phyloP scores from a whole-genome alignment of 2,797 vertebrate species.

The Hylomyscus alleni region DNA sequence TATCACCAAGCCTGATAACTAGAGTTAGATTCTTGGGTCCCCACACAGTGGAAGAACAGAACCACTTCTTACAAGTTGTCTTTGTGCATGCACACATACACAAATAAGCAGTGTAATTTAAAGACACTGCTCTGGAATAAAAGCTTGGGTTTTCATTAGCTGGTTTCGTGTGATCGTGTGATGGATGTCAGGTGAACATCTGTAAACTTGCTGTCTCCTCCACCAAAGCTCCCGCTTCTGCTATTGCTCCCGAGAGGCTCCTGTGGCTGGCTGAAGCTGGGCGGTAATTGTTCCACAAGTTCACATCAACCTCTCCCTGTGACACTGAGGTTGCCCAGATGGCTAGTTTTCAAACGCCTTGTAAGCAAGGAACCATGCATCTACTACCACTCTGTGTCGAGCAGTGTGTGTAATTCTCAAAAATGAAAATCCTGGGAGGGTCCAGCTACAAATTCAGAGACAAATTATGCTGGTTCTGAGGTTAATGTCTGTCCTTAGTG shows the following conservation, averaged over 20 bases:
- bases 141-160: slow-evolving; percentile 38
- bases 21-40: neutral
- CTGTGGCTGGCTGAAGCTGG: neutral
- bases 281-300: neutral
- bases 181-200: neutral
- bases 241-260: neutral
- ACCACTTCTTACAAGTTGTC: neutral
- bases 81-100: neutral
- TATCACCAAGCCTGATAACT: neutral
- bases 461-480: neutral
- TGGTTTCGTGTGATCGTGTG: slow-evolving; percentile 9
- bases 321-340: neutral
- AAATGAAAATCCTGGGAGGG: neutral
- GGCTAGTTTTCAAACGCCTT: slow-evolving; percentile 17
- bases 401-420: slow-evolving; percentile 31
- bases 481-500: neutral
- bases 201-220: neutral
- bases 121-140: neutral
- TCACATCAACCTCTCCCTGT: neutral
- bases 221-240: neutral
- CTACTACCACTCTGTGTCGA: slow-evolving; percentile 17
- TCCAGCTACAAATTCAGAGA: slow-evolving; percentile 27
- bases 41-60: neutral
- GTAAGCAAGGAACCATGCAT: neutral
- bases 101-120: neutral